Percentiles rank a stretch among this genome's conserved stretches.
These are phyloP conservation scores for Stictocephala bisonia DNA, from an alignment of 2,888 invertebrate genomes.

Conservation along the genomic window DNA sequence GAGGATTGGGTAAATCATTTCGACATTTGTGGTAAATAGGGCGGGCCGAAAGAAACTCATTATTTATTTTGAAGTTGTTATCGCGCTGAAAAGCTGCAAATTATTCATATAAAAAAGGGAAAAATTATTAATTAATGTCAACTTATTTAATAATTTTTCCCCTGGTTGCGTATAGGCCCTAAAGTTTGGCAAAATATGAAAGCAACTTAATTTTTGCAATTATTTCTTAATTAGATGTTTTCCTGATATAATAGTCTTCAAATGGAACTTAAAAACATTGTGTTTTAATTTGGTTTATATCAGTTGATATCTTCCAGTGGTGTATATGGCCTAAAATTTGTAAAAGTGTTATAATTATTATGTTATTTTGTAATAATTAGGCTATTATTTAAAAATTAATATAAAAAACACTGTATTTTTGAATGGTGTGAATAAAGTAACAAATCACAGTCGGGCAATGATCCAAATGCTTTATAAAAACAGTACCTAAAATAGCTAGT, in stretches of 20 bases:
- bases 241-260: not conserved
- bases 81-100: not conserved
- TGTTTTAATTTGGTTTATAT: not conserved
- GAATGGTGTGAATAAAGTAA: not conserved
- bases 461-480: not conserved
- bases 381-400: not conserved
- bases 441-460: not conserved
- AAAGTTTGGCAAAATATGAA: not conserved
- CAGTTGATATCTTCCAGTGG: not conserved
- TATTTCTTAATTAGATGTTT: not conserved
- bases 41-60: conserved; percentile 26
- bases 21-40: no score
- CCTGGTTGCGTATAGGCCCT: not conserved
- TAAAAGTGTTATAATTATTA: not conserved
- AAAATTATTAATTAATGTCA: not conserved
- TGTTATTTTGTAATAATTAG: no score
- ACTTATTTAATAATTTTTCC: no score
- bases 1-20: conserved; percentile 53
- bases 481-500: not conserved
- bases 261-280: not conserved
- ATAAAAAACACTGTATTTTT: not conserved
- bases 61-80: conserved; percentile 16
- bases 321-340: not conserved
- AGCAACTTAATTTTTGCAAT: not conserved
- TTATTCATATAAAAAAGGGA: not conserved